A percentile compares a stretch with the other conserved stretches of the same genome.
Conservation (phyloP, 2,797 vertebrate species). For the Varecia variegata region DNA sequence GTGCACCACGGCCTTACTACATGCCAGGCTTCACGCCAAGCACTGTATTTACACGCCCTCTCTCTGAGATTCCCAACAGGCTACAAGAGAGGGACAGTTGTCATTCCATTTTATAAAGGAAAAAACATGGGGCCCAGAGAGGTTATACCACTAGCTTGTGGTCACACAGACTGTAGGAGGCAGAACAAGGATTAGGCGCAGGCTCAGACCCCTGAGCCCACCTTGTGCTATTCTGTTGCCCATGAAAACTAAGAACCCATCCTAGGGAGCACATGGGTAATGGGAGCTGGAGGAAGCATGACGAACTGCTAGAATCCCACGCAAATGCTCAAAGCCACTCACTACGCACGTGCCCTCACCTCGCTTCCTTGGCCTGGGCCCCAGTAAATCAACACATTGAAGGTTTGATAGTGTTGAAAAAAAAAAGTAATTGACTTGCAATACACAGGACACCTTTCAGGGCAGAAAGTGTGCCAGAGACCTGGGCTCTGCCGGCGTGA, state of each 20-base stretch:
- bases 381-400: neutral
- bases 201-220: neutral
- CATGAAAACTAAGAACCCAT: neutral
- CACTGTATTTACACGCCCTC: no score
- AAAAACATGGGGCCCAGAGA: neutral
- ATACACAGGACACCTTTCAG: neutral
- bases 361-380: neutral
- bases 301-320: neutral
- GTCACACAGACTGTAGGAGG: neutral
- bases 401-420: neutral
- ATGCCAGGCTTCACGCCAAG: neutral
- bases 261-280: neutral
- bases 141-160: neutral
- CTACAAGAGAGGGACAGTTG: accelerated
- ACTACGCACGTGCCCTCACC: neutral
- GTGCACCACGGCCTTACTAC: neutral
- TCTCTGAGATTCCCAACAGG: neutral
- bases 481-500: neutral
- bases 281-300: neutral
- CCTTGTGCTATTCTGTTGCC: neutral
- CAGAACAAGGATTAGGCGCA: neutral
- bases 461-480: neutral
- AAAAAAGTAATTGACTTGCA: neutral
- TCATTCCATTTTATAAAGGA: neutral
- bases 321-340: neutral